Percentiles rank a stretch among this genome's conserved stretches.
Evolutionary conservation across 2,113 vertebrate species (phyloP).

Genomic region (Amazona vittata): DNA sequence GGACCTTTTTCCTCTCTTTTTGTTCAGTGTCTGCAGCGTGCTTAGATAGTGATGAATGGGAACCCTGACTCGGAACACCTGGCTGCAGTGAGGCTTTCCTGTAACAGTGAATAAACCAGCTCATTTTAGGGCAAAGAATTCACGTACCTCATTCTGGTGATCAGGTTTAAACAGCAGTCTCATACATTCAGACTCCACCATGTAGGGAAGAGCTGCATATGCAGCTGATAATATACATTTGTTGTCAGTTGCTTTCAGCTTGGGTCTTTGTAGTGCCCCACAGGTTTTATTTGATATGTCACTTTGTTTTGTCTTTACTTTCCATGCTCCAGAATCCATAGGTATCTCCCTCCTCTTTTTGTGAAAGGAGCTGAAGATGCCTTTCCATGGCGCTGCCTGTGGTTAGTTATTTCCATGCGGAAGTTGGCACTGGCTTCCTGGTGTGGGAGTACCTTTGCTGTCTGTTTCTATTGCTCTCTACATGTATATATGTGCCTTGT

Average conservation of each 20-base stretch:
- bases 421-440: not conserved
- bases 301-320: not conserved
- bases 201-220: not conserved
- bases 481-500: not conserved
- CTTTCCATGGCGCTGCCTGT: not conserved
- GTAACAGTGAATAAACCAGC: not conserved
- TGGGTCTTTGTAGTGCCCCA: not conserved
- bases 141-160: not conserved
- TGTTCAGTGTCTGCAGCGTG: not conserved
- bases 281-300: not conserved
- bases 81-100: not conserved
- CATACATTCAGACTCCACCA: not conserved
- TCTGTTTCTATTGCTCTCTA: not conserved
- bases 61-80: not conserved
- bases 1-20: not conserved
- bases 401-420: not conserved
- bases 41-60: slow-evolving; percentile 5
- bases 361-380: not conserved
- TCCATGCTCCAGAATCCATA: not conserved
- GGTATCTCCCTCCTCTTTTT: not conserved
- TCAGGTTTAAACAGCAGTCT: not conserved
- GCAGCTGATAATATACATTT: not conserved
- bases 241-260: not conserved
- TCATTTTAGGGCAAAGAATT: not conserved
- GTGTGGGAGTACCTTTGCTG: not conserved